A percentile compares a stretch with the other conserved stretches of the same genome.
These are phyloP conservation scores for Zootermopsis nevadensis DNA, from an alignment of 2,888 invertebrate genomes.

Conservation along the genomic window DNA sequence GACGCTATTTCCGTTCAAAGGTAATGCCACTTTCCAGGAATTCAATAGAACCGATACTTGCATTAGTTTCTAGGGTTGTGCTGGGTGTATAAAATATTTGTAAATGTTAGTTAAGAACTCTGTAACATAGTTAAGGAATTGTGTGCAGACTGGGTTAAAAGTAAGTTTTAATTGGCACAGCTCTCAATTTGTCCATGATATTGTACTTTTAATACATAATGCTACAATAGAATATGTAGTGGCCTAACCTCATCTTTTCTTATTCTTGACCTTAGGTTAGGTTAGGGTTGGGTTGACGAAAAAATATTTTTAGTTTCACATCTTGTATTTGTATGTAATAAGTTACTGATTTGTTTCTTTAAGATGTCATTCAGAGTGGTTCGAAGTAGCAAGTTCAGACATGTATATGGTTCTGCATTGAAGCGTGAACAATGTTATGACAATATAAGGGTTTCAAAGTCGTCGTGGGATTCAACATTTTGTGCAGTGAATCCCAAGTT, in stretches of 20 bases:
- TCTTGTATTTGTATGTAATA: neutral
- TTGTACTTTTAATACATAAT: neutral
- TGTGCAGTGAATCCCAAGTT: slow-evolving; percentile 99
- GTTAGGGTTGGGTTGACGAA: slow-evolving; percentile 16
- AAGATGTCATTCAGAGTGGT: slow-evolving; percentile 95
- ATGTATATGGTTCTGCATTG: slow-evolving; percentile 91
- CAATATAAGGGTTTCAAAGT: slow-evolving; percentile 95
- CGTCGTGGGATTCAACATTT: slow-evolving; percentile 98
- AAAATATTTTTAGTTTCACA: neutral
- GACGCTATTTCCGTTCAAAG: slow-evolving; percentile 54
- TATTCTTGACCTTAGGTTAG: slow-evolving; percentile 26
- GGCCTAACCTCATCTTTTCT: slow-evolving; percentile 24
- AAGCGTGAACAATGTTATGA: slow-evolving; percentile 98
- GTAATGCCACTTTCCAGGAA: slow-evolving; percentile 50
- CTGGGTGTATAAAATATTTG: slow-evolving; percentile 29
- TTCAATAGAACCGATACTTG: slow-evolving; percentile 42
- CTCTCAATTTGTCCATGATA: neutral
- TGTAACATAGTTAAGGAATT: slow-evolving; percentile 3
- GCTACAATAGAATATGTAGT: neutral
- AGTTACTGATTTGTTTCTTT: slow-evolving; percentile 3
- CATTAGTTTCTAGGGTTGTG: slow-evolving; percentile 35
- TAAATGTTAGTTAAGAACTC: slow-evolving; percentile 37
- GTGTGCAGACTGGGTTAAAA: slow-evolving; percentile 15
- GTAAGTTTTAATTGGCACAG: neutral
- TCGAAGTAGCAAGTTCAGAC: slow-evolving; percentile 97